Percentiles rank a stretch among this genome's conserved stretches.
phyloP scores from a whole-genome alignment of 2,113 vertebrate species.

The Pseudorasbora parva region DNA sequence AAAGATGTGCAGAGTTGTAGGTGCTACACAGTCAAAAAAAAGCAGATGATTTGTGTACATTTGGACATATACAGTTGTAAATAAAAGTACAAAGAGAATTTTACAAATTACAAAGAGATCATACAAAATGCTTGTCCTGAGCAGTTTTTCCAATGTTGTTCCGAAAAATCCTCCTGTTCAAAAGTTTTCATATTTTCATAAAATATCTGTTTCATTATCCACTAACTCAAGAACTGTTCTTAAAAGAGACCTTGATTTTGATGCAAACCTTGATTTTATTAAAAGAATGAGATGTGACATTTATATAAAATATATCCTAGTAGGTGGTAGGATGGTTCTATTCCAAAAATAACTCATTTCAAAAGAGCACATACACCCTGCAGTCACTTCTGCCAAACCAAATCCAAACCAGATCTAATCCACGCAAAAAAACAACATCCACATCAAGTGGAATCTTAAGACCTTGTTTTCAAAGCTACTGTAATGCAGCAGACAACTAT shows the following conservation, averaged over 20 bases:
- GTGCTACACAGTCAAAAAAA: not conserved
- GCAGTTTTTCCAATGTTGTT: too few species aligned
- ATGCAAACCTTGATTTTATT: not conserved
- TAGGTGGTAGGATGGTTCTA: not conserved
- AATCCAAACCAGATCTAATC: not conserved
- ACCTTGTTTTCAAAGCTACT: not conserved
- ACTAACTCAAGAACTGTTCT: not conserved
- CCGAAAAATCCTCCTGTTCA: too few species aligned
- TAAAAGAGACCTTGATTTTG: not conserved
- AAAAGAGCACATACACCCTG: not conserved
- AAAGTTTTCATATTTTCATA: not conserved
- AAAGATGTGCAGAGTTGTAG: not conserved
- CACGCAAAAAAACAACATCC: not conserved
- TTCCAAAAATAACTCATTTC: not conserved
- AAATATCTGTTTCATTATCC: not conserved
- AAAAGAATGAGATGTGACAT: not conserved
- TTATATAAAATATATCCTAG: not conserved
- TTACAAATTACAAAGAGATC: too few species aligned
- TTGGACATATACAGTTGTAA: not conserved
- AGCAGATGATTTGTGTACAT: not conserved
- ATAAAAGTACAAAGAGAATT: too few species aligned
- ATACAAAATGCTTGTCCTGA: too few species aligned
- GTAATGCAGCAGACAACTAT: not conserved
- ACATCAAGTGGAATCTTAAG: not conserved
- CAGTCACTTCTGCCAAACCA: constrained; percentile 10